These are phyloP conservation scores for Drosophila parthenogenetica DNA, from an alignment of 2,888 invertebrate species.

Conservation along the genomic window DNA sequence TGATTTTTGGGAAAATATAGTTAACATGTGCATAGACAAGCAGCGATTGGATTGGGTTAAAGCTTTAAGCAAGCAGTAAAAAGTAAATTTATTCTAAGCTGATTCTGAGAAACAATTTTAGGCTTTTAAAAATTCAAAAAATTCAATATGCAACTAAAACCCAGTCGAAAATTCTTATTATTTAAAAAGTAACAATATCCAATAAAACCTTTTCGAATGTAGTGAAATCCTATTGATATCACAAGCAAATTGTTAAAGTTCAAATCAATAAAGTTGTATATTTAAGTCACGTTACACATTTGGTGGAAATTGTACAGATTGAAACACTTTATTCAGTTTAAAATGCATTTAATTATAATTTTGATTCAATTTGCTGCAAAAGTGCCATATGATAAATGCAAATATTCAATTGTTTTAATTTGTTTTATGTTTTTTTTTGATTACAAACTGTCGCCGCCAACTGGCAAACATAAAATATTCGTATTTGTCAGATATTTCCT, in stretches of 20 bases:
- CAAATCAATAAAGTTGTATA: constrained; percentile 6
- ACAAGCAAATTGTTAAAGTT: neutral
- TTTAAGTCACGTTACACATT: constrained; percentile 1
- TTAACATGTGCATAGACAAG: neutral
- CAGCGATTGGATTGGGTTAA: neutral
- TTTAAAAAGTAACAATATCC: neutral
- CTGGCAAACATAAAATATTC: constrained; percentile 31
- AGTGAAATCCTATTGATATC: neutral
- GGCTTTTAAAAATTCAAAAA: too few relatives aligned
- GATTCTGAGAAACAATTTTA: too few relatives aligned
- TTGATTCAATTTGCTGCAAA: constrained; percentile 68
- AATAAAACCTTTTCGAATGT: too few relatives aligned
- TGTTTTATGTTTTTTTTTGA: neutral
- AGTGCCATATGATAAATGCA: constrained; percentile 46
- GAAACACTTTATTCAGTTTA: constrained; percentile 50
- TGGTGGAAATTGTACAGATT: constrained; percentile 19
- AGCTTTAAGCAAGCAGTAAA: neutral
- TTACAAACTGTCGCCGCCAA: constrained; percentile 37
- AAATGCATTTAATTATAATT: constrained; percentile 56
- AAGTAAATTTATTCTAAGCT: too few relatives aligned
- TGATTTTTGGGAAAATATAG: neutral
- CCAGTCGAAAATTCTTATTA: too few relatives aligned
- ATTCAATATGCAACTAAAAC: too few relatives aligned
- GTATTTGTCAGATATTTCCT: constrained; percentile 46
- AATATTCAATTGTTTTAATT: constrained; percentile 38